Base-by-base conservation (phyloP, 1,140 invertebrate species). In the Aphidius ervi region DNA sequence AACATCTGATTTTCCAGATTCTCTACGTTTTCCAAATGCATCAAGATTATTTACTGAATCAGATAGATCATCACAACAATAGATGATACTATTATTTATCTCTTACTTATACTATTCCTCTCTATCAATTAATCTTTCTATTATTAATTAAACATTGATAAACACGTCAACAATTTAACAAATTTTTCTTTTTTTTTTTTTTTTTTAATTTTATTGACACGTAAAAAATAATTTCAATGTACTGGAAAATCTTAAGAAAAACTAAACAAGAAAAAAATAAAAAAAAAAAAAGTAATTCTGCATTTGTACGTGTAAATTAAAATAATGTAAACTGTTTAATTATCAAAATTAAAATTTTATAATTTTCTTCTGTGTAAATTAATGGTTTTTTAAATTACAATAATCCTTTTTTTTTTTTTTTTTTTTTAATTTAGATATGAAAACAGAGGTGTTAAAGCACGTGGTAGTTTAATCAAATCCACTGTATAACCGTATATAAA, bases 21-120 rank as follows among this genome's bases (percentile, higher is more conserved):
- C 77, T 0, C 46, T 62, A 8, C 72, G 77, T 46, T 81, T 81
- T 49, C 78, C 78, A 1, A 79, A 81, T 48, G 79, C 77, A 5
- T 78, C 72, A 5, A 79, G 75, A 47, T 77, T 70, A 55, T 80
- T 81, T 55, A 53, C 69, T 16, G 68, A 78, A 42, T 67, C 75
- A 9, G 69, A 75, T 46, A 68, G 58, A 6, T 59, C 64, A 20
- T 56, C 69, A 23, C 74, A 76, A 65, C 67, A 76, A 71, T 74
- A 55, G 54, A 31, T 31, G 23, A 31, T 31, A 31, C 23, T 31
- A 31, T 31, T 31, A 31, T 31, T 31, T 31, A 31, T 31, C 23
- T 31, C 23, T 31, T 31, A 31, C 23, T 31, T 31, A 31, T 31
- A 31, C 23, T 31, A 31, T 31, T 31, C 23, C 23, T 31, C 23